Conservation (phyloP, 2,888 invertebrate genomes). For the Sinelater perroti region DNA sequence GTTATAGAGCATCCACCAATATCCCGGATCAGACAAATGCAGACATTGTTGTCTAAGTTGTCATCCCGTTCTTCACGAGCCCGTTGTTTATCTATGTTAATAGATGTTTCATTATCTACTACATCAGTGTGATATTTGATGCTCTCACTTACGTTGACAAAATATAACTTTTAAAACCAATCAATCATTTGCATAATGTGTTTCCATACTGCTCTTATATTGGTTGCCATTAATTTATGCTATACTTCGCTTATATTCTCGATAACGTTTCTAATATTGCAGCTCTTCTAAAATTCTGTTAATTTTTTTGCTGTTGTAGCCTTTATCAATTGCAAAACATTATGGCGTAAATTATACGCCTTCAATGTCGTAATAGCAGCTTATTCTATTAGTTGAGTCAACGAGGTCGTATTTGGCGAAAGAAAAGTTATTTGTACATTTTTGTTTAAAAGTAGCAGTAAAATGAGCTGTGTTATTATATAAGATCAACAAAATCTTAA, state of each 20-base stretch:
- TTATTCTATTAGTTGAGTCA: neutral
- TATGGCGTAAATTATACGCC: constrained; percentile 2
- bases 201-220: constrained; percentile 21
- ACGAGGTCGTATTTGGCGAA: constrained; percentile 6
- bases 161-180: constrained; percentile 1
- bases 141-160: neutral
- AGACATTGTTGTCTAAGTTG: constrained; percentile 3
- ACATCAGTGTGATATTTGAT: too few species aligned
- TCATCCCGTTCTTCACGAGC: constrained; percentile 6
- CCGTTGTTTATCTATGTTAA: constrained; percentile 8
- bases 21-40: too few species aligned
- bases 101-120: neutral
- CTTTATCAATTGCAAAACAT: constrained; percentile 1
- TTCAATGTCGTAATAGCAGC: constrained; percentile 8
- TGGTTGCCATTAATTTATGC: constrained; percentile 19
- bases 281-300: constrained; percentile 24
- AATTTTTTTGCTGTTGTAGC: constrained; percentile 1
- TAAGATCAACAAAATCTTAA: constrained; percentile 21
- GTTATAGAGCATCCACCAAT: too few species aligned
- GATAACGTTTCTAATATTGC: constrained; percentile 21
- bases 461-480: neutral
- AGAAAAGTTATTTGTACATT: neutral
- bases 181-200: too few species aligned
- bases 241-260: constrained; percentile 16
- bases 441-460: neutral